A percentile compares a stretch with the other conserved stretches of the same genome.
phyloP scores from a whole-genome alignment of 1,140 invertebrate genomes.

The Campoletis sonorensis region DNA sequence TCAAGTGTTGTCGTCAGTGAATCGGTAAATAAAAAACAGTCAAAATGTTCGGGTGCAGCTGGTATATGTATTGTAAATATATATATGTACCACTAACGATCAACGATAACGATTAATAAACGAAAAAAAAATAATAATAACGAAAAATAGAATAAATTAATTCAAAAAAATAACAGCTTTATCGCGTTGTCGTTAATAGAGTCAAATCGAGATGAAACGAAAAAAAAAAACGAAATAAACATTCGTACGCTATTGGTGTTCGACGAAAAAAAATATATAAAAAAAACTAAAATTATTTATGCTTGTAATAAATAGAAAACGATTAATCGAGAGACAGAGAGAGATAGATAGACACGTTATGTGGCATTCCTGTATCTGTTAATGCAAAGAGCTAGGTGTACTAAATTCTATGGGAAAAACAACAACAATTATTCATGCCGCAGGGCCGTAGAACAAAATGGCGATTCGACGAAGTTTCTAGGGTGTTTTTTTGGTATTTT shows the following conservation, averaged over 20 bases:
- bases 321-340: conserved; percentile 56
- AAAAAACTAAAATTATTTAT: not conserved
- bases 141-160: conserved; percentile 43
- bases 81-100: conserved; percentile 3
- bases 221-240: conserved; percentile 39
- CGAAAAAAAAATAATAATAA: conserved; percentile 45
- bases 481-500: not conserved
- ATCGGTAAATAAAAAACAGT: not conserved
- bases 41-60: no score
- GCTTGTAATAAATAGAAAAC: conserved; percentile 49
- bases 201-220: conserved; percentile 11
- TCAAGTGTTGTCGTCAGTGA: not conserved
- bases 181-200: conserved; percentile 1
- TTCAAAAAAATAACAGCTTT: conserved; percentile 24
- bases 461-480: not conserved
- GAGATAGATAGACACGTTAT: conserved; percentile 67
- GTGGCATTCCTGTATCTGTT: conserved; percentile 75
- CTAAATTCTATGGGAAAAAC: conserved; percentile 74
- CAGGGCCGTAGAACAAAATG: conserved; percentile 68
- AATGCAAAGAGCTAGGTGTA: conserved; percentile 73
- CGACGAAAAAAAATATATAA: conserved; percentile 15
- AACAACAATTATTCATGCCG: conserved; percentile 77
- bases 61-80: no score
- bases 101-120: not conserved
- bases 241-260: conserved; percentile 27